These are phyloP conservation scores for honey bee (Apis mellifera) DNA, from an alignment of 1,140 invertebrate genomes.

Conservation along the genomic window DNA sequence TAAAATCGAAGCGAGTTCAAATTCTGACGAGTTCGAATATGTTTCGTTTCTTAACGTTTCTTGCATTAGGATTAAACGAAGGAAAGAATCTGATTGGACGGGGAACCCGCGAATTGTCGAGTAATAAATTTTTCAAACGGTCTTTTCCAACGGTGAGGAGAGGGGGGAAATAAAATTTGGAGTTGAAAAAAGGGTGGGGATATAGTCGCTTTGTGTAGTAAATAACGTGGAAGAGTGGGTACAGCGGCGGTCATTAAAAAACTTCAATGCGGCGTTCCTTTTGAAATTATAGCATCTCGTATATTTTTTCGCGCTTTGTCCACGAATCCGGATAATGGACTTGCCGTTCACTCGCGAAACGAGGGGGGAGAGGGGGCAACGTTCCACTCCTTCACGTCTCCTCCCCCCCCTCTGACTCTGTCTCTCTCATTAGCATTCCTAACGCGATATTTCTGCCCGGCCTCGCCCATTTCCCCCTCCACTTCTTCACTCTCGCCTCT, in stretches of 20 bases:
- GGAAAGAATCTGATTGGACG: too few species aligned
- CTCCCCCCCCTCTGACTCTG: too few species aligned
- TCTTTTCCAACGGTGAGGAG: too few species aligned
- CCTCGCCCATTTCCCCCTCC: slow-evolving; percentile 20
- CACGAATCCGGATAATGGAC: slow-evolving; percentile 52
- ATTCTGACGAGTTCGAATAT: too few species aligned
- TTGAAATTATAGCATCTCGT: slow-evolving; percentile 42
- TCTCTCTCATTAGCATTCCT: slow-evolving; percentile 50
- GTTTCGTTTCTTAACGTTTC: too few species aligned
- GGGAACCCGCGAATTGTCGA: too few species aligned
- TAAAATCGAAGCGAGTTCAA: too few species aligned
- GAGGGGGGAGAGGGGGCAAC: background rate
- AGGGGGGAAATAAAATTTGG: too few species aligned
- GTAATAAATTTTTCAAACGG: too few species aligned
- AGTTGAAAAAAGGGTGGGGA: background rate
- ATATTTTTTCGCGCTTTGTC: slow-evolving; percentile 49
- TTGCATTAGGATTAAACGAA: too few species aligned
- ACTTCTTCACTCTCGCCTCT: background rate
- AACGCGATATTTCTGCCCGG: slow-evolving; percentile 45
- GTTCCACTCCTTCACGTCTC: slow-evolving; percentile 1
- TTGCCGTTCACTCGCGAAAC: slow-evolving; percentile 21
- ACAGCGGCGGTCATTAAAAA: slow-evolving; percentile 8
- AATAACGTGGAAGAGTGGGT: slow-evolving; percentile 2
- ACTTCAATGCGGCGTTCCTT: slow-evolving; percentile 19
- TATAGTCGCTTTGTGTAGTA: background rate